Percentiles rank a stretch among this genome's conserved stretches.
phyloP scores from a whole-genome alignment of 2,113 vertebrate species.

The Labeo catla region DNA sequence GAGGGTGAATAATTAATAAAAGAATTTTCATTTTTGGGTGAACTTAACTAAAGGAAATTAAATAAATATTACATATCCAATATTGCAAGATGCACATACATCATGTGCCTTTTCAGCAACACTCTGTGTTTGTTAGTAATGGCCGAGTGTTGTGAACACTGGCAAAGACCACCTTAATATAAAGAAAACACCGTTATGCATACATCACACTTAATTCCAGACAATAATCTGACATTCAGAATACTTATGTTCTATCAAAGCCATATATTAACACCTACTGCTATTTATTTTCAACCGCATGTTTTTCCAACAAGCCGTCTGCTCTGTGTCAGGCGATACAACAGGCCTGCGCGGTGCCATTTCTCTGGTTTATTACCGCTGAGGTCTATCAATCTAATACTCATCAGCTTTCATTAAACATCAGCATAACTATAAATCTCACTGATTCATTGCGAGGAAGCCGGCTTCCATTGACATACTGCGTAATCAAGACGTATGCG shows the following conservation, averaged over 20 bases:
- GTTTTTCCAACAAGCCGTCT: conserved; percentile 15
- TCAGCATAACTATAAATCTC: conserved; percentile 32
- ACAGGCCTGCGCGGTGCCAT: not conserved
- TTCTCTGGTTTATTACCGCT: not conserved
- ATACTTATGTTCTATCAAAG: conserved; percentile 5
- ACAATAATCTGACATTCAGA: conserved; percentile 11
- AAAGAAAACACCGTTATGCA: not conserved
- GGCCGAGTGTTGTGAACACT: not conserved
- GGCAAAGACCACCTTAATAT: not conserved
- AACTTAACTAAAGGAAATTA: too few species aligned
- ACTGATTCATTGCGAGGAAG: conserved; percentile 24
- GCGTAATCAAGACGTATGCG: not conserved
- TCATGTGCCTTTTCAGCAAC: conserved; percentile 15
- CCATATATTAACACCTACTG: not conserved
- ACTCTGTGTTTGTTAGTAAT: not conserved
- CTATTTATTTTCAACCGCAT: not conserved
- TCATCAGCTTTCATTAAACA: conserved; percentile 23
- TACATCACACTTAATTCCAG: not conserved
- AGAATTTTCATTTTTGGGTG: too few species aligned
- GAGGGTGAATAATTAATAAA: too few species aligned
- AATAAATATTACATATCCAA: not conserved
- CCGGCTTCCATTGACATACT: not conserved
- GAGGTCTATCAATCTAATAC: conserved; percentile 20
- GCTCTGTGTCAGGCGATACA: conserved; percentile 14
- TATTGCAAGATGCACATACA: not conserved